A percentile compares a stretch with the other conserved stretches of the same genome.
Evolutionary conservation across 2,113 vertebrate species (phyloP).

Genomic region (Burhinus oedicnemus): DNA sequence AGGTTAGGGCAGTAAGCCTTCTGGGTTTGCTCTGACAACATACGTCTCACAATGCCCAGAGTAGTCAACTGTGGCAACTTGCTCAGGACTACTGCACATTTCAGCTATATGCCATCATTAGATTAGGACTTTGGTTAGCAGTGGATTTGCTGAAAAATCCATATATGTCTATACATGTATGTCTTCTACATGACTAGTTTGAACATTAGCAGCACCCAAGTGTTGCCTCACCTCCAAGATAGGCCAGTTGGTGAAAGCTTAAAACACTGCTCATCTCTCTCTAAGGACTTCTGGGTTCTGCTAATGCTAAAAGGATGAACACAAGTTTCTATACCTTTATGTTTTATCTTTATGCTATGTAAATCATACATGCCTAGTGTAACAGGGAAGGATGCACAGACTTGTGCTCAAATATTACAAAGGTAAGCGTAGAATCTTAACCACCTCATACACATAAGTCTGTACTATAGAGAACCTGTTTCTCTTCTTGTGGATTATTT

Average conservation of each 20-base stretch:
- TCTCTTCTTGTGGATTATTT: background rate
- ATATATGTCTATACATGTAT: background rate
- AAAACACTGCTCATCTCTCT: background rate
- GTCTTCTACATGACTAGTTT: background rate
- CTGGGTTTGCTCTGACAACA: background rate
- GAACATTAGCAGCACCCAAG: background rate
- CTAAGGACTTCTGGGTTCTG: background rate
- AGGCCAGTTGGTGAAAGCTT: background rate
- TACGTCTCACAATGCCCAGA: background rate
- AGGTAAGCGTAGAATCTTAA: background rate
- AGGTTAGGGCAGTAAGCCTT: background rate
- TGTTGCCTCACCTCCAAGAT: background rate
- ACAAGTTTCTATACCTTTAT: background rate
- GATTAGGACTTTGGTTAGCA: background rate
- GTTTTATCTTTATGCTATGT: background rate
- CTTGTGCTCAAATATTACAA: background rate
- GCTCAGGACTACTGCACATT: background rate
- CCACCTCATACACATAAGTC: fast-evolving
- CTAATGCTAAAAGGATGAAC: background rate
- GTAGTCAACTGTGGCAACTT: background rate
- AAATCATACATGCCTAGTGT: background rate
- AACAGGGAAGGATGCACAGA: background rate
- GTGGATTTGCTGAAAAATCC: background rate
- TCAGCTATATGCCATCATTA: background rate
- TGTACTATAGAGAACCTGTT: background rate